Conservation (phyloP, 2,888 invertebrate species). For the Polydrusus tereticollis region DNA sequence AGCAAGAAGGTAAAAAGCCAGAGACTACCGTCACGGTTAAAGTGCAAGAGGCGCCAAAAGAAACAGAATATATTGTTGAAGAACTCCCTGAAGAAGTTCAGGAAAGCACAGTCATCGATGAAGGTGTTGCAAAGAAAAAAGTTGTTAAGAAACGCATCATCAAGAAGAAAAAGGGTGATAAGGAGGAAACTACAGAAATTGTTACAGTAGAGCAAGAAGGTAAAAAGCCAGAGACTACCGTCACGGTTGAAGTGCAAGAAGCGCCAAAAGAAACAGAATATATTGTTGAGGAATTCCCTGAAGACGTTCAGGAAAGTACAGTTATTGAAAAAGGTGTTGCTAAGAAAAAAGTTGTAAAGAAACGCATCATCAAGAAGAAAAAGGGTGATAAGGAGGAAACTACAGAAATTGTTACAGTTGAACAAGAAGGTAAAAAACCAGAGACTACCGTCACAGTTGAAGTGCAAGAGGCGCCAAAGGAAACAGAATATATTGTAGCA, state of each 20-base stretch:
- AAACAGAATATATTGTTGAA: conserved; percentile 49
- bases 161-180: conserved; percentile 64
- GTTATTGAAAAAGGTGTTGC: conserved; percentile 15
- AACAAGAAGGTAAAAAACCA: conserved; percentile 27
- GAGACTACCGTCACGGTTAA: conserved; percentile 58
- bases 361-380: conserved; percentile 61
- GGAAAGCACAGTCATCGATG: conserved; percentile 57
- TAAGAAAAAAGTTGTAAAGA: conserved; percentile 50
- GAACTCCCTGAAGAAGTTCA: conserved; percentile 60
- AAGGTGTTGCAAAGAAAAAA: conserved; percentile 65
- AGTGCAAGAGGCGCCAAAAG: neutral
- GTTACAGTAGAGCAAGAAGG: conserved; percentile 56
- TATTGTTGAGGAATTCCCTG: conserved; percentile 57
- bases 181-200: conserved; percentile 56
- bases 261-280: conserved; percentile 61
- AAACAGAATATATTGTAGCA: conserved; percentile 57
- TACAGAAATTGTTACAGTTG: conserved; percentile 60
- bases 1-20: conserved; percentile 50
- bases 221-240: conserved; percentile 55
- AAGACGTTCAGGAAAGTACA: conserved; percentile 57
- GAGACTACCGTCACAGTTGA: conserved; percentile 60
- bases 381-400: conserved; percentile 61
- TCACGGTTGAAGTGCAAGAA: conserved; percentile 54
- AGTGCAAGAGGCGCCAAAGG: conserved; percentile 57
- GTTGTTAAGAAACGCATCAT: conserved; percentile 66